Base-by-base conservation (phyloP, 2,888 invertebrate species). In the Eupelmus urozonus region DNA sequence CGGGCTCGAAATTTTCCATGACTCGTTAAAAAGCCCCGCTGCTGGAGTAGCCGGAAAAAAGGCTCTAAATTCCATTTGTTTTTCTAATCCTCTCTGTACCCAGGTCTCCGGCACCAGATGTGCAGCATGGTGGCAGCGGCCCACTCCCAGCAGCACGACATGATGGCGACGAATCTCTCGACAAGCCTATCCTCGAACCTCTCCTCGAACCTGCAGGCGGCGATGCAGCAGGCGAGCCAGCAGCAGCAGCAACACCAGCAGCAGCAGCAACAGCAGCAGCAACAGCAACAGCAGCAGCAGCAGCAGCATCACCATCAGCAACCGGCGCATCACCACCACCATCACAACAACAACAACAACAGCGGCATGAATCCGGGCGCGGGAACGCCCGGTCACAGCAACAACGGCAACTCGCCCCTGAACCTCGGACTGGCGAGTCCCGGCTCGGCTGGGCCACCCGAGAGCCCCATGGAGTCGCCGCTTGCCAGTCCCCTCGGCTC, bases 51-150 rank as follows among this genome's bases (percentile, higher is more conserved):
- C n/a, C n/a, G n/a, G n/a, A 42, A 29, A 62, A 42, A 62, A 42
- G 40, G 23, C 11, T 7, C 40, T 11, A 11, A 40, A 7, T 40
- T 7, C 40, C 4, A 40, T 40, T 40, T 11, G 11, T 40, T 40
- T 40, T 45, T 18, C 18, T 18, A 20, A 53, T 20, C 11, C 1
- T 34, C 40, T 51, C 5, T 55, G 34, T 25, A 60, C n/a, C 27
- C 83, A 89, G 89, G 95, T 57, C 91, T 96, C 76, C 93, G 96
- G 67, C 96, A 96, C 83, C 96, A 96, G 90, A 96, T 96, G 95
- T 95, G 94, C 92, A 94, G 93, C 89, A 94, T 94, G 94, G 94
- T 94, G 76, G 95, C 95, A 0, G 94, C 93, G 4, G 90, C 90
- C 3, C 89, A 89, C 62, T 89, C 89, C 20, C 89, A 89, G 73